Evolutionary conservation across 1,140 invertebrate species (phyloP).

Genomic region (Drosophila subobscura): DNA sequence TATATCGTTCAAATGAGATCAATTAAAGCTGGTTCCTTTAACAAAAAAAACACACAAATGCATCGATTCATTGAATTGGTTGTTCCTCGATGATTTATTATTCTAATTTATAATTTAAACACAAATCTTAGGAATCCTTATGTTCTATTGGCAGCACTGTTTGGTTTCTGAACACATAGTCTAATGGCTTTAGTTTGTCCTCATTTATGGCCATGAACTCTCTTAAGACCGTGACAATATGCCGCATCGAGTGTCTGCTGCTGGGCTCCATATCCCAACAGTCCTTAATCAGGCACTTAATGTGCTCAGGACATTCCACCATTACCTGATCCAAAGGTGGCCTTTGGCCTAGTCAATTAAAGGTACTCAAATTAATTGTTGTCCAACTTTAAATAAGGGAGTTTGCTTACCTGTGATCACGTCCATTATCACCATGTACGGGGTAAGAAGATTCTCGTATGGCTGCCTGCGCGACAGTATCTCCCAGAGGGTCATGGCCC

Average conservation of each 20-base stretch:
- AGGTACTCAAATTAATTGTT: not conserved
- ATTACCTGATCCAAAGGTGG: constrained; percentile 89
- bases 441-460: constrained; percentile 92
- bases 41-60: too few relatives aligned
- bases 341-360: constrained; percentile 86
- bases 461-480: constrained; percentile 94
- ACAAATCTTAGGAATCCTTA: too few relatives aligned
- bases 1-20: too few relatives aligned
- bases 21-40: too few relatives aligned
- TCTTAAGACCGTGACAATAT: constrained; percentile 89
- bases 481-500: constrained; percentile 99
- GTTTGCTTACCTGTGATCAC: constrained; percentile 87
- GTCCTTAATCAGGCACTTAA: constrained; percentile 92
- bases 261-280: constrained; percentile 94
- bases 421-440: constrained; percentile 95
- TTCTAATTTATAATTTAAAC: not conserved
- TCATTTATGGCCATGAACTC: constrained; percentile 40
- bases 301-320: constrained; percentile 89
- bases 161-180: not conserved
- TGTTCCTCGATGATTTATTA: not conserved
- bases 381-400: too few relatives aligned
- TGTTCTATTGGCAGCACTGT: not conserved
- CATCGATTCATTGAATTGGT: too few relatives aligned
- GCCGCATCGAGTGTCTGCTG: constrained; percentile 93
- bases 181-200: not conserved